Conservation (phyloP, 1,140 invertebrate species). For the Cydia fagiglandana region DNA sequence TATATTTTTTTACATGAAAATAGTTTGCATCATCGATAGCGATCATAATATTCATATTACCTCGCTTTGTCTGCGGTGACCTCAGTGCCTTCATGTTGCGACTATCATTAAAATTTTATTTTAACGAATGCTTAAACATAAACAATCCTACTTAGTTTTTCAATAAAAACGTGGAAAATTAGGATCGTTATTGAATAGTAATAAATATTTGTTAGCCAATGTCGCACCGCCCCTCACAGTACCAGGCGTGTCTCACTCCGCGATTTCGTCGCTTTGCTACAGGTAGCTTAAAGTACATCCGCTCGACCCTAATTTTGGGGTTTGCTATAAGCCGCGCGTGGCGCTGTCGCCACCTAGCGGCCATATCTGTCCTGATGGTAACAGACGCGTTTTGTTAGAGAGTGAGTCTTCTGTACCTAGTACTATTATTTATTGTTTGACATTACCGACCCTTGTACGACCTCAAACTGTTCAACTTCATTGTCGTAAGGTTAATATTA, state of each 20-base stretch:
- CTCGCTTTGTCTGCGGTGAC: conserved; percentile 24
- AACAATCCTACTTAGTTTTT: background rate
- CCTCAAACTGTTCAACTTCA: conserved; percentile 12
- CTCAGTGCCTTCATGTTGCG: conserved; percentile 17
- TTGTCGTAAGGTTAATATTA: conserved; percentile 13
- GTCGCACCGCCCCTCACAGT: background rate
- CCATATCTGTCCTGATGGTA: too few species aligned
- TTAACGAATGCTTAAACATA: background rate
- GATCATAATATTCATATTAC: conserved; percentile 24
- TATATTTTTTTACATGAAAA: conserved; percentile 29
- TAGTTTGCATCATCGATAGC: conserved; percentile 21
- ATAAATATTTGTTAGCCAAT: background rate
- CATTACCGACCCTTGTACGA: conserved; percentile 16
- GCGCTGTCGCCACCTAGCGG: too few species aligned
- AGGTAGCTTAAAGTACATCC: too few species aligned
- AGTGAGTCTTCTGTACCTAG: too few species aligned
- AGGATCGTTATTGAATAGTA: background rate
- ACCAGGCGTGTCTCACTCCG: too few species aligned
- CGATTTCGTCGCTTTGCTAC: too few species aligned
- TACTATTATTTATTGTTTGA: too few species aligned
- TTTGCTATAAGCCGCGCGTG: too few species aligned
- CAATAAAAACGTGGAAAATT: background rate
- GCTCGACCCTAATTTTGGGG: too few species aligned
- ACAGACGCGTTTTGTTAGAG: too few species aligned
- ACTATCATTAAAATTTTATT: conserved; percentile 4